Percentiles rank a stretch among this genome's conserved stretches.
These are phyloP conservation scores for Silurus glanis DNA, from an alignment of 2,113 vertebrate species.

Conservation along the genomic window DNA sequence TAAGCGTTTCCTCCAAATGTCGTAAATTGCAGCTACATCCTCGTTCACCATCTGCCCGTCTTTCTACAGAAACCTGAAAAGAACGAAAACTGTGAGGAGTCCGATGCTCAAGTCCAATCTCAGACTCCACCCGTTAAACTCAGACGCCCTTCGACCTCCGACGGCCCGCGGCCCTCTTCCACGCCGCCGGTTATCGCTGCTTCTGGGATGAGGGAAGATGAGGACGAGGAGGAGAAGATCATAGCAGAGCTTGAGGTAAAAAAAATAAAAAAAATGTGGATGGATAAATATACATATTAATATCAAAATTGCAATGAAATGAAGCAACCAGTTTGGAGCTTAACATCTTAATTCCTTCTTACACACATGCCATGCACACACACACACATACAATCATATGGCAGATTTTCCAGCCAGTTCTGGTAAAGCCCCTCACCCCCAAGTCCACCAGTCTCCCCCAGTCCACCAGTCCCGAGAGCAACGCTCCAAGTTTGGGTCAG, in stretches of 20 bases:
- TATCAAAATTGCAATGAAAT: not conserved
- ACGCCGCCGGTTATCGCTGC: slow-evolving; percentile 88
- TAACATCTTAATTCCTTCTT: slow-evolving; percentile 39
- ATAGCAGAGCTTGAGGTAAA: slow-evolving; percentile 91
- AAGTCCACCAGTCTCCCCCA: slow-evolving; percentile 66
- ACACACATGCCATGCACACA: slow-evolving; percentile 30
- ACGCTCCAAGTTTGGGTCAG: slow-evolving; percentile 61
- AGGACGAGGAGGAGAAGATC: slow-evolving; percentile 88
- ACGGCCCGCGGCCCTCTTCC: slow-evolving; percentile 85
- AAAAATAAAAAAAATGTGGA: not conserved
- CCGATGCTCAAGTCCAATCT: slow-evolving; percentile 71
- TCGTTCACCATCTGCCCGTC: not conserved
- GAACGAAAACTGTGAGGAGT: slow-evolving; percentile 79
- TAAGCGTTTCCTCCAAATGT: no score
- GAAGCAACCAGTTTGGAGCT: not conserved
- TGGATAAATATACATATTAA: no score
- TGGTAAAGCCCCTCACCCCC: slow-evolving; percentile 70
- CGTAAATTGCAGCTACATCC: no score
- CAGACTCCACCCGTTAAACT: slow-evolving; percentile 87
- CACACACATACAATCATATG: slow-evolving; percentile 28
- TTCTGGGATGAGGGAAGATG: slow-evolving; percentile 82
- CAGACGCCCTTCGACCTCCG: slow-evolving; percentile 80
- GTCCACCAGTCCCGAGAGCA: slow-evolving; percentile 64
- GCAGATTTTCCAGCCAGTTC: slow-evolving; percentile 89
- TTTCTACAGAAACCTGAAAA: slow-evolving; percentile 72